Conservation (phyloP, 2,797 vertebrate genomes). For the Microchirus variegatus region DNA sequence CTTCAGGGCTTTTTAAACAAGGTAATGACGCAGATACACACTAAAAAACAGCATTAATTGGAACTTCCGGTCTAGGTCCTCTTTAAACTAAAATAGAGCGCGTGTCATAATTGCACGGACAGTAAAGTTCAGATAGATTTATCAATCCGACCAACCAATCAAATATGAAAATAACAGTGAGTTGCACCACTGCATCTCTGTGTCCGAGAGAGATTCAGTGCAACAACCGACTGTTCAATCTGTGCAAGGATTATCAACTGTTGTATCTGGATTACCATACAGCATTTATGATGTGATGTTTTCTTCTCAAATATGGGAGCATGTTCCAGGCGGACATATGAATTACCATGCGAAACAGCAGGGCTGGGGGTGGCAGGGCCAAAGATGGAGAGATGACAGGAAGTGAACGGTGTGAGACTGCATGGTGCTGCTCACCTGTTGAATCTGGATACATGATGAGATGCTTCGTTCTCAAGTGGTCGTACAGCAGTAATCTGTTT, state of each 20-base stretch:
- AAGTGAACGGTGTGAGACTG: conserved; percentile 42
- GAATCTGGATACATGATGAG: conserved; percentile 24
- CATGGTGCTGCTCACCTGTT: not conserved
- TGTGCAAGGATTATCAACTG: conserved; percentile 45
- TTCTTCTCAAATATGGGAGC: conserved; percentile 52
- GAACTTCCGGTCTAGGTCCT: too few species aligned
- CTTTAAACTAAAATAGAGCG: conserved; percentile 1
- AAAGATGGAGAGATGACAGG: conserved; percentile 45
- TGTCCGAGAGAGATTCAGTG: too few species aligned
- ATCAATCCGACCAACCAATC: too few species aligned
- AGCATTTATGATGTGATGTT: conserved; percentile 48
- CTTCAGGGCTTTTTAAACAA: too few species aligned
- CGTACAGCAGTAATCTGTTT: conserved; percentile 43
- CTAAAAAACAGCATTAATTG: too few species aligned
- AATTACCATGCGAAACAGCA: conserved; percentile 47
- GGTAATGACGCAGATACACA: too few species aligned
- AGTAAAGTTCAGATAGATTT: too few species aligned
- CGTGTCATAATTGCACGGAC: not conserved
- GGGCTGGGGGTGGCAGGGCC: conserved; percentile 43
- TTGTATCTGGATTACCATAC: conserved; percentile 52
- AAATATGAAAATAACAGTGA: too few species aligned
- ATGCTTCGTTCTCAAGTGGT: conserved; percentile 39
- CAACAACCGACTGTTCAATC: too few species aligned
- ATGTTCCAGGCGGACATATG: conserved; percentile 47
- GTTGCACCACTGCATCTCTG: too few species aligned